phyloP scores from a whole-genome alignment of 2,113 vertebrate species.

The Sprattus sprattus region DNA sequence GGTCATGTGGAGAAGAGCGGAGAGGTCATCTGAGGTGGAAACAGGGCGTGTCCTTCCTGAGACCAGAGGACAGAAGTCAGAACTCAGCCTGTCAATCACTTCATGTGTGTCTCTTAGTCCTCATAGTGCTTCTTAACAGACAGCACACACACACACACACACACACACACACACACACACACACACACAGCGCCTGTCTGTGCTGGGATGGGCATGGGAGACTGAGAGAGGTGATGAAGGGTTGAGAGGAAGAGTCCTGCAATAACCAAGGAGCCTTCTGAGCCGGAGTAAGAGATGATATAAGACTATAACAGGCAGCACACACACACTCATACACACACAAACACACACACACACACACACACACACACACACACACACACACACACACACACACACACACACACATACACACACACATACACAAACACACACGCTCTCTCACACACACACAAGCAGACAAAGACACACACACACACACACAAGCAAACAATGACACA shows the following conservation, averaged over 20 bases:
- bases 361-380: conserved; percentile 17
- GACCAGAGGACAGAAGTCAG: too few relatives aligned
- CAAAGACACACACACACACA: too few relatives aligned
- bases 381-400: conserved; percentile 13
- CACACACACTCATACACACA: neutral
- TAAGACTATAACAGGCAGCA: neutral
- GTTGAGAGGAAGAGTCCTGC: neutral
- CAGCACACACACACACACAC: conserved; percentile 37
- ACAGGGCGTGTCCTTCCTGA: too few relatives aligned
- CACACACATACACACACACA: neutral
- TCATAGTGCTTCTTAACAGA: too few relatives aligned
- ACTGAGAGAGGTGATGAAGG: neutral
- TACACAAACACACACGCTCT: too few relatives aligned
- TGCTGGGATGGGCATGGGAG: neutral
- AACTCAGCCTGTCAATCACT: too few relatives aligned
- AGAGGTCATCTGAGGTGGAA: too few relatives aligned
- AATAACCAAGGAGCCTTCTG: conserved; percentile 7
- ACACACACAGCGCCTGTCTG: neutral
- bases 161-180: conserved; percentile 30
- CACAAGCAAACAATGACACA: too few relatives aligned
- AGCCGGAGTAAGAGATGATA: neutral
- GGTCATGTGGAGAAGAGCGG: too few relatives aligned
- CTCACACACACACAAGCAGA: too few relatives aligned
- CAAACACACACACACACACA: conserved; percentile 17
- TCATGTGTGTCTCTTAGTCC: too few relatives aligned